Conservation (phyloP, 2,797 vertebrate genomes). For the Myotis daubentonii region DNA sequence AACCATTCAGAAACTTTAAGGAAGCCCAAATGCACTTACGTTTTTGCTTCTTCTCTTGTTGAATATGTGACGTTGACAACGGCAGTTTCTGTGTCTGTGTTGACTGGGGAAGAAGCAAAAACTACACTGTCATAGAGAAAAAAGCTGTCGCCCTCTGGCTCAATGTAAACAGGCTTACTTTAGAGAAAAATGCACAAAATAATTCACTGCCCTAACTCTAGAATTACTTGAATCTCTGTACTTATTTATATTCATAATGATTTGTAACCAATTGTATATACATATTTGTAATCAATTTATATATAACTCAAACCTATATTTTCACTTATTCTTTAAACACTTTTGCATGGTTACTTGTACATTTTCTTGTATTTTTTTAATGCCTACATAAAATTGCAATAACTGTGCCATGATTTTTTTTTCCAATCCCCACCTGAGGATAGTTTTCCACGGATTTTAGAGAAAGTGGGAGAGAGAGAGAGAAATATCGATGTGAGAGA, state of each 20-base stretch:
- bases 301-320: neutral
- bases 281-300: neutral
- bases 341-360: neutral
- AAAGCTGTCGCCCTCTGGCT: neutral
- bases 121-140: conserved; percentile 24
- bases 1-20: neutral
- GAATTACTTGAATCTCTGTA: neutral
- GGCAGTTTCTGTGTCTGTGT: conserved; percentile 96
- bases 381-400: neutral
- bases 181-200: neutral
- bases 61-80: conserved; percentile 97
- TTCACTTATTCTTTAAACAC: conserved; percentile 25
- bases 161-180: neutral
- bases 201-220: neutral
- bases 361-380: conserved; percentile 11
- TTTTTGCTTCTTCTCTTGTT: conserved; percentile 95
- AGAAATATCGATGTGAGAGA: too few species aligned
- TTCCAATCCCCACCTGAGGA: too few species aligned
- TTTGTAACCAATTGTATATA: neutral
- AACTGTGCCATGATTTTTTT: neutral
- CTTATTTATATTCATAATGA: neutral
- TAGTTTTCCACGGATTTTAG: too few species aligned
- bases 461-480: too few species aligned
- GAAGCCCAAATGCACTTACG: conserved; percentile 87
- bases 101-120: conserved; percentile 87